Conservation (phyloP, 1,140 invertebrate genomes). For the Lerema accius region DNA sequence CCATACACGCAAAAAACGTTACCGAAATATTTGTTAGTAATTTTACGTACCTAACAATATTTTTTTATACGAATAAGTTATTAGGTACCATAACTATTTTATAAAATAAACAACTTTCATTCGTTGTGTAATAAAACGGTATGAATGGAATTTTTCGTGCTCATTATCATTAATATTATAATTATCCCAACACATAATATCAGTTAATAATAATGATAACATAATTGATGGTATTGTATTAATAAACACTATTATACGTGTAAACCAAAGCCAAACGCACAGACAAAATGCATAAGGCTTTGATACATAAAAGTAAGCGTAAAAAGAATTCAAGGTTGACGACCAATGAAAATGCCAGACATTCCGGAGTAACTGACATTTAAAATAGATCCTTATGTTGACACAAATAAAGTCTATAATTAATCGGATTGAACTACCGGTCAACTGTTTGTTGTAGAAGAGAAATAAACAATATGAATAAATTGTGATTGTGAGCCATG, state of each 20-base stretch:
- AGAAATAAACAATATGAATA: constrained; percentile 34
- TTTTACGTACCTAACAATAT: too few species aligned
- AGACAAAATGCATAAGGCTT: constrained; percentile 27
- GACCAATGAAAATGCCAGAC: constrained; percentile 49
- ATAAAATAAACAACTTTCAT: too few species aligned
- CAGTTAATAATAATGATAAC: neutral
- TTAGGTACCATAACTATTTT: too few species aligned
- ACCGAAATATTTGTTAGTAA: too few species aligned
- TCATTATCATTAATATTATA: too few species aligned
- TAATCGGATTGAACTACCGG: constrained; percentile 19
- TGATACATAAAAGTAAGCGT: constrained; percentile 61
- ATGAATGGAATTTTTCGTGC: too few species aligned
- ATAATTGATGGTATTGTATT: neutral
- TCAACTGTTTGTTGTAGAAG: constrained; percentile 35
- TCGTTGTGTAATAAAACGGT: too few species aligned
- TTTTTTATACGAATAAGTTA: too few species aligned
- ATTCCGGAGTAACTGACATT: constrained; percentile 43
- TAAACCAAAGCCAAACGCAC: too few species aligned
- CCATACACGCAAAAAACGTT: too few species aligned
- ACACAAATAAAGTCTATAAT: constrained; percentile 46
- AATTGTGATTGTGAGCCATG: neutral
- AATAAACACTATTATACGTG: constrained; percentile 1
- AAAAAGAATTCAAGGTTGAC: constrained; percentile 60
- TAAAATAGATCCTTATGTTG: constrained; percentile 36
- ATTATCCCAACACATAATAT: too few species aligned